Evolutionary conservation across 2,113 vertebrate species (phyloP), one percentile per base, ranked within the genome.

Genomic region (Ovibos moschatus): DNA sequence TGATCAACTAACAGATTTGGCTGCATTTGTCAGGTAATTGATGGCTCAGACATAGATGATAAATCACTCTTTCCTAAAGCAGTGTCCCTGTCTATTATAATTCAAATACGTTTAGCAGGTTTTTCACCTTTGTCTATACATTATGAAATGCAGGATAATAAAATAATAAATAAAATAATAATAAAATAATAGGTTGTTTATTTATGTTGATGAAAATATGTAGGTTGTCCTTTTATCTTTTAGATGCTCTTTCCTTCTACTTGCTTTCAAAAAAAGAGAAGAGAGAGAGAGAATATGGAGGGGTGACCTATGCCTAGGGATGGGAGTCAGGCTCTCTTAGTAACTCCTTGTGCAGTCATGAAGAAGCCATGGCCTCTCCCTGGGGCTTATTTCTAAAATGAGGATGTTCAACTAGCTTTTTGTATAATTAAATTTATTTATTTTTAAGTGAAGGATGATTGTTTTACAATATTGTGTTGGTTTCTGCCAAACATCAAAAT

Each of bases 261-360:
- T 60, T 91, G 50, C 3, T 91, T 13, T 40, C 36, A 60, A 27
- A 55, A 57, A 30, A 51, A 85, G 36, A 25, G 57, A 53, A 40
- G 15, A 40, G 17, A 58, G 5, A 58, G 7, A 62, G 14, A 67
- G 12, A 79, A 15, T 2, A 13, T 27, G 15, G 12, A 93, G 30
- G 1, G 19, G 6, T 33, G 1, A 7, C 4, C 36, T 36, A 14
- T 1, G 0, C 5, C 12, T n/a, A 47, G 62, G 85, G 33, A 57
- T 51, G 51, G 7, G 13, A 30, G 0, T 55, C 55, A 92, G 23
- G 17, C 27, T 88, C 30, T 92, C 25, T 51, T 16, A 23, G 4
- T 60, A 33, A 76, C 1, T 50, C 7, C 40, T 15, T 82, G 15
- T 12, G 15, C 7, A 51, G 23, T 40, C 62, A 51, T 7, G 36